Base-by-base conservation (phyloP, 2,888 invertebrate genomes). In the Mongoloraphidia duomilia region DNA sequence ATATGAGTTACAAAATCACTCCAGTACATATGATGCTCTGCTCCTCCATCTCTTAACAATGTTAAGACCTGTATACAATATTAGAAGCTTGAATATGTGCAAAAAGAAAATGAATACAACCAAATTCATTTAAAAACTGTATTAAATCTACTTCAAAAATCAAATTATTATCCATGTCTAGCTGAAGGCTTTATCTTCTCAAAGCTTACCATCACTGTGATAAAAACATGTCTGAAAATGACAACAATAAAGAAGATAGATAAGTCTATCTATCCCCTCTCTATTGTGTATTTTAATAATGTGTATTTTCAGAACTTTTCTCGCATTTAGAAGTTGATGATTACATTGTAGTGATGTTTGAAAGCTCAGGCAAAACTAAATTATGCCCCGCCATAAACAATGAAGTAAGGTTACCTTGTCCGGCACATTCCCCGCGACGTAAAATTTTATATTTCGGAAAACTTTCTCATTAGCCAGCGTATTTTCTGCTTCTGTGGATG, bases 1-100 rank as follows among this genome's bases (percentile, higher is more conserved):
- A 92, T 75, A 74, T 94, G 93, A 41, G 94, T 94, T 56, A 93
- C 88, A 70, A 85, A 86, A 69, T 93, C 91, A 53, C 89, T 85
- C 59, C 92, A 81, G 71, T 91, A 95, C 59, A 82, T 83, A 56
- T 85, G 84, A 57, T 82, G 80, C 65, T 91, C 90, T 17, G 88
- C 95, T 47, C 94, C 93, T 55, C 91, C 90, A 64, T 79, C 77
- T 68, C 84, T 84, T 52, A 95, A 73, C 58, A 90, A 70, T 60
- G 77, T 76, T 62, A 83, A 70, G 62, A 88, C 76, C 91, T 91
- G 68, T 51, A 76, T 76, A 54, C 43, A 54, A 52, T 6, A 6
- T 26, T 26, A 26, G 3, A 26, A 55, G 47, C 35, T 44, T 56
- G 12, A 11, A 49, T 17, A 3, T 26, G 26, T 26, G 26, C 26